Evolutionary conservation across 2,113 vertebrate genomes (phyloP).

Genomic region (Pedionomus torquatus): DNA sequence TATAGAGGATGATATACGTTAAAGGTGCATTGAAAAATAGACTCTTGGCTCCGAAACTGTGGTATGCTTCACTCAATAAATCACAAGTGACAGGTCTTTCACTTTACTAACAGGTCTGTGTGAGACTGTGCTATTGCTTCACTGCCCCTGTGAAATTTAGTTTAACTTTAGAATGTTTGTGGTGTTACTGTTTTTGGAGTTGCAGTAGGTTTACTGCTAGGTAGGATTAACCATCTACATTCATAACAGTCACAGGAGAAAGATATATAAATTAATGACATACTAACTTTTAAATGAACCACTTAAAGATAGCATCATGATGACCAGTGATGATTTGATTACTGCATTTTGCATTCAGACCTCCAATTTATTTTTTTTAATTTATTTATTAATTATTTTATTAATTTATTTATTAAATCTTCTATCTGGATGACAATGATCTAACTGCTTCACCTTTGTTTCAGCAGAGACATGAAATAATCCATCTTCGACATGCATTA

Average conservation of each 20-base stretch:
- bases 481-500: not conserved
- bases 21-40: not conserved
- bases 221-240: not conserved
- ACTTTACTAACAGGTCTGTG: not conserved
- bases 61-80: not conserved
- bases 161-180: not conserved
- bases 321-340: not conserved
- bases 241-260: not conserved
- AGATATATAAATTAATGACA: not conserved
- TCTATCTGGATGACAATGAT: not conserved
- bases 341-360: not conserved
- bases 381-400: no score
- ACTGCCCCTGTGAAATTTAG: not conserved
- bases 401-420: no score
- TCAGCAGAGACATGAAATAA: not conserved
- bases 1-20: not conserved
- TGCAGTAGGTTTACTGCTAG: not conserved
- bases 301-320: not conserved
- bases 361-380: not conserved
- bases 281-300: not conserved
- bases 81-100: slow-evolving; percentile 4
- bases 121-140: not conserved
- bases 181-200: not conserved
- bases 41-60: not conserved
- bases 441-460: not conserved